Percentiles rank a stretch among this genome's conserved stretches.
These are phyloP conservation scores for Athene noctua DNA, from an alignment of 2,113 vertebrate species.

Conservation along the genomic window DNA sequence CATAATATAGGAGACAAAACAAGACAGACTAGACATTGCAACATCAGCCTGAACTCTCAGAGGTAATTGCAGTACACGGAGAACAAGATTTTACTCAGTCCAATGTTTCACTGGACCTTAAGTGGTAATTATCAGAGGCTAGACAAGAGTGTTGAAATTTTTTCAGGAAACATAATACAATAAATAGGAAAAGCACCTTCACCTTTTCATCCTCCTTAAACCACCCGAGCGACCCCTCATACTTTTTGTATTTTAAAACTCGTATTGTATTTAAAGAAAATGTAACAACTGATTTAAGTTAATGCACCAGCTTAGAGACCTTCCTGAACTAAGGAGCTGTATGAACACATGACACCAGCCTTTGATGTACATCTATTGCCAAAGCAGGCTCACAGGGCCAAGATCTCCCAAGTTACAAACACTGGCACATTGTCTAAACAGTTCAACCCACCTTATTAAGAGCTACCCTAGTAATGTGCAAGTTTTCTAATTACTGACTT, in stretches of 20 bases:
- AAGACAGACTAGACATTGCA: constrained; percentile 7
- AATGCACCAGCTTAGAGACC: neutral
- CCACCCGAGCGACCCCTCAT: neutral
- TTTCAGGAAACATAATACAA: neutral
- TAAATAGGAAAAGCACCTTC: neutral
- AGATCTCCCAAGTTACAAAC: neutral
- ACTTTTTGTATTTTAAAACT: neutral
- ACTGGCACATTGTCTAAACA: neutral
- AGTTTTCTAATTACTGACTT: neutral
- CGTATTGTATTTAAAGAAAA: neutral
- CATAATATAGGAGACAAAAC: neutral
- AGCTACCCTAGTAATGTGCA: neutral
- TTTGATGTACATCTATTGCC: neutral
- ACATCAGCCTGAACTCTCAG: neutral
- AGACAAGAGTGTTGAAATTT: neutral
- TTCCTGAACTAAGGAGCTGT: neutral
- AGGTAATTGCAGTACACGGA: neutral
- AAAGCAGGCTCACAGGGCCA: neutral
- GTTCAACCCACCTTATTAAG: neutral
- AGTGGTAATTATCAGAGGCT: neutral
- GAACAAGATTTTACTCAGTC: neutral
- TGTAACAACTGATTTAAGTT: neutral
- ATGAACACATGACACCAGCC: neutral
- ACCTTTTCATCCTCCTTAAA: neutral
- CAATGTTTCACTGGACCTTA: neutral